phyloP scores from a whole-genome alignment of 2,888 invertebrate genomes.

The Yponomeuta malinellus region DNA sequence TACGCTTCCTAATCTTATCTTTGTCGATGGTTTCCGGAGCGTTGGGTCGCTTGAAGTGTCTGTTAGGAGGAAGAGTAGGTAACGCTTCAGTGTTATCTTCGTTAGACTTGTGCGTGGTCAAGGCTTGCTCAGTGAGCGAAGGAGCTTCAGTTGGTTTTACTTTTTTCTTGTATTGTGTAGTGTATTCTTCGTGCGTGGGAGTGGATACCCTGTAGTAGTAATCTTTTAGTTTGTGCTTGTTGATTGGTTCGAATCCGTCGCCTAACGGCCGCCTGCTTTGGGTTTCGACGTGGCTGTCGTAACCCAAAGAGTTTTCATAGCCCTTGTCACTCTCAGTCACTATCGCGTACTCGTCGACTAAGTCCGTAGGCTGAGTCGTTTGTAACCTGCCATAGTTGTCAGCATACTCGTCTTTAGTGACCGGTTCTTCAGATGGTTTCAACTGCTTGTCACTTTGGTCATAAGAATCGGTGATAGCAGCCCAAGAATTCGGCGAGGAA shows the following conservation, averaged over 20 bases:
- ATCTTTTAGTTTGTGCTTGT: slow-evolving; percentile 61
- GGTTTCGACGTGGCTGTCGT: slow-evolving; percentile 58
- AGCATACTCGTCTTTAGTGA: slow-evolving; percentile 39
- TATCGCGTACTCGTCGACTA: slow-evolving; percentile 58
- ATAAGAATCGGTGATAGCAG: slow-evolving; percentile 46
- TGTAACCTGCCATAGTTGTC: slow-evolving; percentile 41
- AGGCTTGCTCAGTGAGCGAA: slow-evolving; percentile 27
- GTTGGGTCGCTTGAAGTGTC: slow-evolving; percentile 62
- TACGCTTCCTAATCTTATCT: slow-evolving; percentile 59
- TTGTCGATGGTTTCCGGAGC: slow-evolving; percentile 41
- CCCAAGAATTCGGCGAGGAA: slow-evolving; percentile 54
- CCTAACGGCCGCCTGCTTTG: slow-evolving; percentile 66
- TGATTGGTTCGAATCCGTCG: slow-evolving; percentile 66
- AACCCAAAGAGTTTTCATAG: slow-evolving; percentile 60
- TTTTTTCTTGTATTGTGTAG: slow-evolving; percentile 56
- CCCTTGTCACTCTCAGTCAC: slow-evolving; percentile 61
- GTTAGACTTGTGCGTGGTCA: slow-evolving; percentile 34
- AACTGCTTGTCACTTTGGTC: slow-evolving; percentile 36
- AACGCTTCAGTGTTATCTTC: slow-evolving; percentile 46
- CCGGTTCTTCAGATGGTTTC: slow-evolving; percentile 38
- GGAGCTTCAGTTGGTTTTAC: slow-evolving; percentile 30
- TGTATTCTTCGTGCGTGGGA: slow-evolving; percentile 51
- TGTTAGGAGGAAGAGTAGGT: slow-evolving; percentile 66
- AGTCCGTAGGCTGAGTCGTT: slow-evolving; percentile 43
- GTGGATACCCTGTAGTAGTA: slow-evolving; percentile 68